Percentiles rank a stretch among this genome's conserved stretches.
phyloP scores from a whole-genome alignment of 2,888 invertebrate species.

The Chirona hameri region DNA sequence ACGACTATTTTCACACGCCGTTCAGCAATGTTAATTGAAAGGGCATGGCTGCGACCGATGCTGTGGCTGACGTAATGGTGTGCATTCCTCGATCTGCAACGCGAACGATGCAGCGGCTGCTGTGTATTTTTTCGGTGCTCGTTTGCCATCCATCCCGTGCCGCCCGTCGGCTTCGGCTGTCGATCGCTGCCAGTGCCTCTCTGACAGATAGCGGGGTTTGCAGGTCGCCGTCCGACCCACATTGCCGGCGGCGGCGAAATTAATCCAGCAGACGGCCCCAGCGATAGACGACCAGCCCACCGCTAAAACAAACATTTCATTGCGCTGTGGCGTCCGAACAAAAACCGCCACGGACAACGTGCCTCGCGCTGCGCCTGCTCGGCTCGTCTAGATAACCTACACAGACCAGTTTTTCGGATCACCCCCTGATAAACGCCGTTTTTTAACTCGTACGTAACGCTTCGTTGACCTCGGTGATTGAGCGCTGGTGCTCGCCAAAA shows the following conservation, averaged over 20 bases:
- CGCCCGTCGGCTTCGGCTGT: not conserved
- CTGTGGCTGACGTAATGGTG: not conserved
- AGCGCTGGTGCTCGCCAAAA: no score
- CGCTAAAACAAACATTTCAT: not conserved
- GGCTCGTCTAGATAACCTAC: no score
- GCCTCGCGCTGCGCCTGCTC: no score
- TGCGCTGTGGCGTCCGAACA: not conserved
- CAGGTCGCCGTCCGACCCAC: not conserved
- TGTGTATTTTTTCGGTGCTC: not conserved
- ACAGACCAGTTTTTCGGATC: no score
- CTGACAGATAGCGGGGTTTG: not conserved
- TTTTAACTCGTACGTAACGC: not conserved
- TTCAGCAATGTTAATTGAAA: not conserved
- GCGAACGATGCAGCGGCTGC: not conserved
- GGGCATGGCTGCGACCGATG: not conserved
- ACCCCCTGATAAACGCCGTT: not conserved
- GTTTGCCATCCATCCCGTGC: not conserved
- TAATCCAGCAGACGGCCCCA: not conserved
- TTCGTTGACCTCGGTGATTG: not conserved
- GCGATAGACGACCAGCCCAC: not conserved
- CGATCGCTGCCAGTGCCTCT: not conserved
- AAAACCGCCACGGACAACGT: not conserved
- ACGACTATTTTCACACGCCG: not conserved
- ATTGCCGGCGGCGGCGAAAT: not conserved
- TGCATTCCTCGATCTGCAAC: no score